These are phyloP conservation scores for Acronicta alni DNA, from an alignment of 2,888 invertebrate species.

Conservation along the genomic window DNA sequence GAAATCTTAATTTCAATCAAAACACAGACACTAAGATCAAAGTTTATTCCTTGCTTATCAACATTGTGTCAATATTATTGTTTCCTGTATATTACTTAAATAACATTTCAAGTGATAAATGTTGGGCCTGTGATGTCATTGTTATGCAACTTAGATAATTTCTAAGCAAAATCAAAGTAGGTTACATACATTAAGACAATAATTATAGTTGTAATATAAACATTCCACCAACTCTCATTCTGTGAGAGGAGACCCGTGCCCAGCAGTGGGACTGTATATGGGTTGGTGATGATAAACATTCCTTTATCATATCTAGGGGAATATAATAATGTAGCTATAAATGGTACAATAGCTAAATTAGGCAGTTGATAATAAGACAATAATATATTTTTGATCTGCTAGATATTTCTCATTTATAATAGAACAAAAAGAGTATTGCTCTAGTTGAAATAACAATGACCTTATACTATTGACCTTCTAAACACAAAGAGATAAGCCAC, in stretches of 20 bases:
- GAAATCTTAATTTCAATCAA: not conserved
- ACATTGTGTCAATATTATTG: not conserved
- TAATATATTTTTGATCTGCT: no score
- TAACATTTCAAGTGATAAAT: not conserved
- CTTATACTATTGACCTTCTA: conserved; percentile 38
- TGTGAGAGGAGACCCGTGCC: no score
- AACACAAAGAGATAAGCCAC: conserved; percentile 29
- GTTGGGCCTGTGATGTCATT: not conserved
- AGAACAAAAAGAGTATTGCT: not conserved
- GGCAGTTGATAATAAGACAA: no score
- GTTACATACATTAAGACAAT: conserved; percentile 31
- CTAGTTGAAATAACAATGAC: conserved; percentile 2
- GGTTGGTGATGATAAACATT: no score
- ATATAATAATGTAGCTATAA: conserved; percentile 25
- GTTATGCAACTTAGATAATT: not conserved
- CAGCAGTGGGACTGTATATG: no score
- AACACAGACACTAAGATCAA: not conserved
- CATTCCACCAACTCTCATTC: no score
- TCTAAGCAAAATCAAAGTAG: conserved; percentile 15
- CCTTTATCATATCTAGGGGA: conserved; percentile 22
- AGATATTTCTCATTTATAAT: no score
- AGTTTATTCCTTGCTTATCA: no score
- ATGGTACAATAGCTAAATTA: no score
- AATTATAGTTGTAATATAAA: conserved; percentile 16
- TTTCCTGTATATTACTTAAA: not conserved